These are phyloP conservation scores for Phenacoccus solenopsis DNA, from an alignment of 1,140 invertebrate genomes.

Conservation along the genomic window DNA sequence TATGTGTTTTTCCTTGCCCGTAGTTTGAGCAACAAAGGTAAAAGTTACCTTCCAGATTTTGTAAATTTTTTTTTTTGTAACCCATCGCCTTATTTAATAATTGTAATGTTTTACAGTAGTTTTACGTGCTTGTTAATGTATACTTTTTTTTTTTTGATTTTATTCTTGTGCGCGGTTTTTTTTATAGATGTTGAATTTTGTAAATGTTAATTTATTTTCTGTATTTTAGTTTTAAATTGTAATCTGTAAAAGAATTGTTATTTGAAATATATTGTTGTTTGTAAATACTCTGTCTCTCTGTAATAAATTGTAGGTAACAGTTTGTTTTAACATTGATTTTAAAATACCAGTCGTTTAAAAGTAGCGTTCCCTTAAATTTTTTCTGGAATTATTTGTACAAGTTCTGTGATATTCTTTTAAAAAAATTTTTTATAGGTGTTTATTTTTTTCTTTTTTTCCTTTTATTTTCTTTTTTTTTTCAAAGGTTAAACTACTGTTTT, in stretches of 20 bases:
- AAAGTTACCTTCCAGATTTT: constrained; percentile 7
- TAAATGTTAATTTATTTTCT: constrained; percentile 17
- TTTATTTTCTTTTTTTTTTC: constrained; percentile 8
- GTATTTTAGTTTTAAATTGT: constrained; percentile 1
- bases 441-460: neutral
- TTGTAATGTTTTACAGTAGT: constrained; percentile 11
- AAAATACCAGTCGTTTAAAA: neutral
- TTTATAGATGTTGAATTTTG: constrained; percentile 10
- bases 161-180: constrained; percentile 10
- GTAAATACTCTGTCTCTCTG: constrained; percentile 15
- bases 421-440: constrained; percentile 9
- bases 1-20: neutral
- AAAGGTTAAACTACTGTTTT: neutral
- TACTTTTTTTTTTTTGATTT: neutral
- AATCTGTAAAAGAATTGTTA: constrained; percentile 11
- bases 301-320: constrained; percentile 16
- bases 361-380: constrained; percentile 12
- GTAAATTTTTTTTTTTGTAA: constrained; percentile 8
- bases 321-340: constrained; percentile 6
- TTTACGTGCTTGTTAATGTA: constrained; percentile 13
- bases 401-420: constrained; percentile 17
- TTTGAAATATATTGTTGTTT: constrained; percentile 4
- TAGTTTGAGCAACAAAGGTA: neutral
- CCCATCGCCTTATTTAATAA: constrained; percentile 9
- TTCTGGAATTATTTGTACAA: constrained; percentile 9